phyloP scores from a whole-genome alignment of 2,888 invertebrate species.

The Drosophila emarginata region DNA sequence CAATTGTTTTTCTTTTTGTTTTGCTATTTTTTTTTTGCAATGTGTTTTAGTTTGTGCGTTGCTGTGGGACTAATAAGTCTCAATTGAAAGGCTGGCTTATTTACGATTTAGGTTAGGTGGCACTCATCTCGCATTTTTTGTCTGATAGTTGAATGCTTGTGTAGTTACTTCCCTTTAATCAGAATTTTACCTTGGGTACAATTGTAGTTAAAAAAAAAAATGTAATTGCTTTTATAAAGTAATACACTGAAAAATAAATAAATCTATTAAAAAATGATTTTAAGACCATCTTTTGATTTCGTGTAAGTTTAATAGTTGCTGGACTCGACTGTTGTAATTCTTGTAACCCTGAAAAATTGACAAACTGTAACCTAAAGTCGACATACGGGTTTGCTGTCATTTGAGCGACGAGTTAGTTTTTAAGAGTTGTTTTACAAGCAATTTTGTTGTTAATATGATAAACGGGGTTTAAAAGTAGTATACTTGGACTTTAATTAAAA shows the following conservation, averaged over 20 bases:
- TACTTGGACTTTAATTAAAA: no score
- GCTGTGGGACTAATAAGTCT: conserved; percentile 13
- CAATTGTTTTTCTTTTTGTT: conserved; percentile 15
- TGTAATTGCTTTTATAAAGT: no score
- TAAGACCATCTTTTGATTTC: no score
- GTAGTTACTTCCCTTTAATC: no score
- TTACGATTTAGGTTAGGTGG: conserved; percentile 10
- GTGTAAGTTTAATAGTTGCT: background rate
- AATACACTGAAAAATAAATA: no score
- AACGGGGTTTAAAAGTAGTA: no score
- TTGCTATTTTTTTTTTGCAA: background rate
- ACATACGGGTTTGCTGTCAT: conserved; percentile 1
- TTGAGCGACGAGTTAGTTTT: conserved; percentile 2
- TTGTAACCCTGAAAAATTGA: background rate
- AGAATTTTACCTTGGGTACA: no score
- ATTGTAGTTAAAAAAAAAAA: no score
- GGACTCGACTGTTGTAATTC: background rate
- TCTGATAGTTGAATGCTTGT: no score
- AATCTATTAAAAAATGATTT: no score
- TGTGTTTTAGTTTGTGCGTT: background rate
- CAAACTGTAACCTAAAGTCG: background rate
- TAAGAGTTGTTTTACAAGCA: conserved; percentile 1
- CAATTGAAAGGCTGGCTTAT: conserved; percentile 16
- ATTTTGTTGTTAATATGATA: background rate
- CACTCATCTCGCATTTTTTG: no score